Evolutionary conservation across 2,113 vertebrate genomes (phyloP), one percentile per base, ranked within the genome.

Genomic region (Ascaphus truei): DNA sequence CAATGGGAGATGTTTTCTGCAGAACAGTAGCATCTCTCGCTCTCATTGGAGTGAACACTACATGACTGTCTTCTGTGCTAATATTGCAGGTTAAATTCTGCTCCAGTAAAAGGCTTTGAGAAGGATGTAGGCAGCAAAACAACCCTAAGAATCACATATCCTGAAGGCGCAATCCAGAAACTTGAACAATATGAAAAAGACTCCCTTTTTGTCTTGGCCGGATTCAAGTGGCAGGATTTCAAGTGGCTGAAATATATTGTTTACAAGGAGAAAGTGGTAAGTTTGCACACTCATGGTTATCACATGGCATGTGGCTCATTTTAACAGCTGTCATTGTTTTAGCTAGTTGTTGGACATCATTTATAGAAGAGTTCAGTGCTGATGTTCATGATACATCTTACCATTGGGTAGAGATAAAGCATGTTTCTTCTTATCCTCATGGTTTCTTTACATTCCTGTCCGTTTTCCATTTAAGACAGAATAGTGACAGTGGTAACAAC

Each of bases 161-260:
- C 97, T 0, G 97, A 99, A 85, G 97, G 97, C 34, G 94, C 96
- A 39, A 95, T 99, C 81, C 96, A 98, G 87, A 94, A 92, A 39
- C 86, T 89, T 0, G 92, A 95, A 66, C 91, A 89, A 15, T 99
- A 99, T 1, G 97, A 99, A 71, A 93, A 91, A 5, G 88, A 93
- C 69, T 99, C 97, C 0, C 90, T 99, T 33, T 98, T 99, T 79
- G 96, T 98, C 68, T 91, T 98, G 39, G 94, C 94, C 0, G 96
- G 95, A 74, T 99, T 99, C 85, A 99, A 99, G 84, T 92, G 94
- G 62, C 89, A 94, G 65, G 97, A 99, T 84, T 94, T 98, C 86
- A 98, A 93, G 86, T 99, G 97, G 97, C 86, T 99, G 72, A 90
- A 88, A 77, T 94, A 98, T 76, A 98, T 99, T 84, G 94, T 96